These are phyloP conservation scores for Cephus cinctus DNA, from an alignment of 1,140 invertebrate genomes.

Conservation along the genomic window DNA sequence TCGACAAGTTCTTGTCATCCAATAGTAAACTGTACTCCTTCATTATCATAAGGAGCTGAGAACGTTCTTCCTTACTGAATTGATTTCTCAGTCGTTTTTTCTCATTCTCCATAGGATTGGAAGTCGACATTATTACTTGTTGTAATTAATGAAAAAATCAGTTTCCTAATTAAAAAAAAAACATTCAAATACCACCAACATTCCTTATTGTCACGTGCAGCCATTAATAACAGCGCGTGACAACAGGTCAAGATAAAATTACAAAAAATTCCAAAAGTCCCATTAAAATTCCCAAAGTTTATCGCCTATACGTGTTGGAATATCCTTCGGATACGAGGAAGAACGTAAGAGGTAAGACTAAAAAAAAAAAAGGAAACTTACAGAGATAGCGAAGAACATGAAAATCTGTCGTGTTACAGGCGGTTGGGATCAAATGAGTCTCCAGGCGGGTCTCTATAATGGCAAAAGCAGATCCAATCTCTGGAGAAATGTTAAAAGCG, in stretches of 20 bases:
- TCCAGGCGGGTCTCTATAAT: neutral
- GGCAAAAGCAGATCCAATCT: conserved; percentile 1
- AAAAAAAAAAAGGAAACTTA: too few species aligned
- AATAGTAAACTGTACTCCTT: conserved; percentile 22
- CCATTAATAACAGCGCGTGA: conserved; percentile 16
- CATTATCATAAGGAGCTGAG: conserved; percentile 25
- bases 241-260: too few species aligned
- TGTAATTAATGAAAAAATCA: too few species aligned
- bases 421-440: conserved; percentile 12
- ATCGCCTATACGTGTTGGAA: too few species aligned
- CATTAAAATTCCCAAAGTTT: too few species aligned
- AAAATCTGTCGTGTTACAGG: too few species aligned
- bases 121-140: neutral
- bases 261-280: too few species aligned
- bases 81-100: conserved; percentile 15
- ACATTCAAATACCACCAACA: neutral
- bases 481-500: too few species aligned
- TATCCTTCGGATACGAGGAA: too few species aligned
- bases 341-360: too few species aligned
- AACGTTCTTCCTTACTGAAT: conserved; percentile 28
- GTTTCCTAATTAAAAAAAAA: too few species aligned
- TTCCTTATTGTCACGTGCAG: neutral
- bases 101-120: conserved; percentile 7
- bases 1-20: conserved; percentile 23
- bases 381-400: too few species aligned